These are phyloP conservation scores for Hemibagrus wyckioides DNA, from an alignment of 2,113 vertebrate species.

Conservation along the genomic window DNA sequence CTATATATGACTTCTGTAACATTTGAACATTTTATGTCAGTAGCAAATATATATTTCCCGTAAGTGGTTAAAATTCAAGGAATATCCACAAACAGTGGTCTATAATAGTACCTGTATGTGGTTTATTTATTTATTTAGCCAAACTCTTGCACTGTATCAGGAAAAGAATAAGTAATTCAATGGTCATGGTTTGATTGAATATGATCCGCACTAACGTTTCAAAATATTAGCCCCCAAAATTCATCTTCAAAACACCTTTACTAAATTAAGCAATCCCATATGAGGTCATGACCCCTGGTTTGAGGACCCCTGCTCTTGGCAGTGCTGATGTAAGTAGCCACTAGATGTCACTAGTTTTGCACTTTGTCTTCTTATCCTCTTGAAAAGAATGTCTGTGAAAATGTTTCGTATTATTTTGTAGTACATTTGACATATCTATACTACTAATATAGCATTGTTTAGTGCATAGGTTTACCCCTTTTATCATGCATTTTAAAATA, in stretches of 20 bases:
- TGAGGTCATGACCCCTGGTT: background rate
- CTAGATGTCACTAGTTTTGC: constrained; percentile 47
- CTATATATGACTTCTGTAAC: background rate
- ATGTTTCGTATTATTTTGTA: background rate
- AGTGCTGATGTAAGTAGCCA: constrained; percentile 24
- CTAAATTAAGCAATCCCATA: background rate
- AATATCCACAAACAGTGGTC: background rate
- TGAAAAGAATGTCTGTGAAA: background rate
- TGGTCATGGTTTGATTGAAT: background rate
- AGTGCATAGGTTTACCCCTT: background rate
- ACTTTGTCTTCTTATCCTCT: background rate
- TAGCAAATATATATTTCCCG: background rate
- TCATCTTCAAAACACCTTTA: background rate
- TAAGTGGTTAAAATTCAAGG: background rate
- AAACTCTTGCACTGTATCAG: background rate
- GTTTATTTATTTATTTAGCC: background rate
- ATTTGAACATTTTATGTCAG: background rate
- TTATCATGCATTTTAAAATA: background rate
- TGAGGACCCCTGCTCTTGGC: background rate
- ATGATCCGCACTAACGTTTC: background rate
- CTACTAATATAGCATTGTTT: background rate
- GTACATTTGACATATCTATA: background rate
- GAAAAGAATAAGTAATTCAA: background rate
- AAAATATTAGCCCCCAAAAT: background rate
- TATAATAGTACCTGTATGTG: background rate